Conservation (phyloP, 2,797 vertebrate genomes). For the Bovichtus diacanthus region DNA sequence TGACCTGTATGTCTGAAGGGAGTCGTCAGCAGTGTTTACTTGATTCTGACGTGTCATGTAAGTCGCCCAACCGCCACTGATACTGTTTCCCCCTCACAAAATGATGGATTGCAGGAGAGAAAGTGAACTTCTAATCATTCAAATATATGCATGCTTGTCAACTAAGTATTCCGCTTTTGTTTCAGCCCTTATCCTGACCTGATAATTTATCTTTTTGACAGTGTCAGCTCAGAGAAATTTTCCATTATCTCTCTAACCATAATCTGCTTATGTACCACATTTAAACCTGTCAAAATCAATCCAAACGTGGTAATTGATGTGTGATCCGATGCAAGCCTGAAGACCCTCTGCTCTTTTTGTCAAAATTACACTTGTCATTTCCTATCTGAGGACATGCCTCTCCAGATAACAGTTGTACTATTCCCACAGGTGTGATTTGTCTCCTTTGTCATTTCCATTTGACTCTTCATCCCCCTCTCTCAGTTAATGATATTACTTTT, state of each 20-base stretch:
- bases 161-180: slow-evolving; percentile 73
- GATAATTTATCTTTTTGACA: slow-evolving; percentile 87
- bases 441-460: slow-evolving; percentile 50
- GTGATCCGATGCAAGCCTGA: slow-evolving; percentile 65
- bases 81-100: slow-evolving; percentile 32
- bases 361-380: slow-evolving; percentile 86
- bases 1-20: not conserved
- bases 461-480: slow-evolving; percentile 21
- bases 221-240: slow-evolving; percentile 67
- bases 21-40: slow-evolving; percentile 27
- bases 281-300: slow-evolving; percentile 84
- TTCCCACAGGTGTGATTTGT: slow-evolving; percentile 61
- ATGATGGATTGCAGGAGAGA: slow-evolving; percentile 75
- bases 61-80: slow-evolving; percentile 19
- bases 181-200: slow-evolving; percentile 71
- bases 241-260: slow-evolving; percentile 81
- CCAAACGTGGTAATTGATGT: slow-evolving; percentile 79
- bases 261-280: slow-evolving; percentile 79
- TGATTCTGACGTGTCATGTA: slow-evolving; percentile 23
- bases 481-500: slow-evolving; percentile 34
- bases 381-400: slow-evolving; percentile 76
- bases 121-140: slow-evolving; percentile 69
- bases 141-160: slow-evolving; percentile 75
- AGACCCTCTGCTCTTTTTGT: slow-evolving; percentile 71
- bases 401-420: slow-evolving; percentile 66